Base-by-base conservation (phyloP, 1,140 invertebrate species). In the Caenorhabditis briggsae region DNA sequence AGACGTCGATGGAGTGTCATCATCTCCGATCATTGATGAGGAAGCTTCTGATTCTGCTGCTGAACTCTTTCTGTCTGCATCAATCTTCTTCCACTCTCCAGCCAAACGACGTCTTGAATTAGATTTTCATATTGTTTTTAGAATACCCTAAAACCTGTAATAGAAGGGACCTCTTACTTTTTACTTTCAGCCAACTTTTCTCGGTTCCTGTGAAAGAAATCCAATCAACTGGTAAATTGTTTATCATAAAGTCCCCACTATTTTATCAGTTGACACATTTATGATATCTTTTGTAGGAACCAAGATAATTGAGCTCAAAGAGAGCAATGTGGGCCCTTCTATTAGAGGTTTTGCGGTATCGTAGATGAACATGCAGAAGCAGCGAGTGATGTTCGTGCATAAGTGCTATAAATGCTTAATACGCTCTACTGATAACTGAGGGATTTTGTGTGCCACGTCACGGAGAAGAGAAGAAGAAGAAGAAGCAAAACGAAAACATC, bases 1-100 rank as follows among this genome's bases (percentile, higher is more conserved):
- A 78, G 70, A 78, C n/a, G 70, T 78, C 12, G 70, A 78, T n/a
- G 70, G 70, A 23, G 70, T 78, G n/a, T 78, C 70, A 78, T 78
- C 70, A 23, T 78, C 70, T 23, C 70, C 70, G 23, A 78, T 78
- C 46, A 78, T 50, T 50, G 70, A 78, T 14, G 70, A 78, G 5
- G 70, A 78, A 6, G 46, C 70, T 78, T 78, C 70, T 48, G 70
- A 78, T 78, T 48, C 70, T 14, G 70, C 46, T 18, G 70, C 70
- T 50, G 70, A 78, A 50, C 70, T 78, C 53, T 78, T 78, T 25
- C 70, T 78, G 9, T 78, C 70, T 3, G 70, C 70, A 9, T 78
- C 70, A 50, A 78, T 78, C 33, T 78, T 78, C n/a, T 78, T 78
- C 70, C 70, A 78, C 41, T 78, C 70, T 7, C 70, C 70, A 78